Conservation (phyloP, 2,888 invertebrate species). For the Meliscaeva auricollis region DNA sequence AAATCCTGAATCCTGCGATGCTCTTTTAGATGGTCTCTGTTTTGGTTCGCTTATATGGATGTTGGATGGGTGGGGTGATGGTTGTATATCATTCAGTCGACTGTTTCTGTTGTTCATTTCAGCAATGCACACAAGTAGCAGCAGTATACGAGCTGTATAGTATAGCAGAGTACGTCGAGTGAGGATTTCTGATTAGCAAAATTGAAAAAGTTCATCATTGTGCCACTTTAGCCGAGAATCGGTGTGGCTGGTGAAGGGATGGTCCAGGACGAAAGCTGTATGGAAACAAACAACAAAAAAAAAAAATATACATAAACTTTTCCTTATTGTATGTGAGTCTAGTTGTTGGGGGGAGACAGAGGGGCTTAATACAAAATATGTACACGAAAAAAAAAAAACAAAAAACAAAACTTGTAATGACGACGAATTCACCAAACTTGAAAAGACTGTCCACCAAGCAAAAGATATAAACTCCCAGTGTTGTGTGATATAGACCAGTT, state of each 20-base stretch:
- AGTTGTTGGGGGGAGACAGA: neutral
- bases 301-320: slow-evolving; percentile 14
- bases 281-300: slow-evolving; percentile 3
- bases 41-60: slow-evolving; percentile 16
- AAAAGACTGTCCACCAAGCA: slow-evolving; percentile 41
- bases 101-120: slow-evolving; percentile 71
- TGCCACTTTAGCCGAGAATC: slow-evolving; percentile 34
- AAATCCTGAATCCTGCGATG: neutral
- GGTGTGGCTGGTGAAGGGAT: neutral
- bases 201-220: slow-evolving; percentile 76
- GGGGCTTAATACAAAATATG: neutral
- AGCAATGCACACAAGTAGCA: slow-evolving; percentile 15
- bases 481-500: slow-evolving; percentile 43
- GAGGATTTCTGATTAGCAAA: slow-evolving; percentile 75
- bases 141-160: slow-evolving; percentile 6
- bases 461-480: neutral
- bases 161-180: slow-evolving; percentile 47
- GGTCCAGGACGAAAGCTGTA: slow-evolving; percentile 16
- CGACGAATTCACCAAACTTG: slow-evolving; percentile 69
- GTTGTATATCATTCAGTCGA: slow-evolving; percentile 68
- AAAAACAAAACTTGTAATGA: slow-evolving; percentile 59
- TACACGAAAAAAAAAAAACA: slow-evolving; percentile 22
- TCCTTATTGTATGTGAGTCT: slow-evolving; percentile 32
- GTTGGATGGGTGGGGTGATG: slow-evolving; percentile 13
- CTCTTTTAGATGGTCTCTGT: slow-evolving; percentile 4